Base-by-base conservation (phyloP, 2,888 invertebrate species). In the Hecatera dysodea region DNA sequence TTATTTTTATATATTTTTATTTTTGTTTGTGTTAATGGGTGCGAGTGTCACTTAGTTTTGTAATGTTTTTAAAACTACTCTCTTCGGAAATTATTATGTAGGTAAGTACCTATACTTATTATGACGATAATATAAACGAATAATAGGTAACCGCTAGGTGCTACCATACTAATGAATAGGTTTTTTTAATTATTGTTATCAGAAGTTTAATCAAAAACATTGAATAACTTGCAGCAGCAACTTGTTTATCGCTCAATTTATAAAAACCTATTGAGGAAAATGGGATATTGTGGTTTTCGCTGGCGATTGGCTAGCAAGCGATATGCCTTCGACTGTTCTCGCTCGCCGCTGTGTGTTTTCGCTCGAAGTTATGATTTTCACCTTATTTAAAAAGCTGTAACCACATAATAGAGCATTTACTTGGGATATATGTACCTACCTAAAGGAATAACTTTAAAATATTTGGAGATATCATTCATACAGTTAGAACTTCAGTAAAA, bases 251-350 rank as follows among this genome's bases (percentile, higher is more conserved):
- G 60, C 36, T 48, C 62, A 78, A 59, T 79, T 78, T 80, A 80
- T 74, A 69, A 75, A 63, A 82, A 55, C 59, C 75, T 78, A 75
- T 82, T 69, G 68, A 66, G 61, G 66, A 63, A 75, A 75, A 68
- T 75, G 55, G 68, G 66, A 66, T 72, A 71, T 82, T 69, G 82
- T 65, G 68, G 68, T 67, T 77, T 76, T 63, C 52, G 27, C 60
- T 56, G 19, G 68, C 71, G 64, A 81, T 71, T 80, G 70, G 68
- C 61, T 61, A 59, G 61, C 65, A 62, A 73, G 67, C 70, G 50
- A 59, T 56, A 53, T 29, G 12, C 64, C 56, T 57, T 39, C 36
- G 11, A 62, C n/a, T 52, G 36, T 75, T 46, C 19, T n/a, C n/a
- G n/a, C n/a, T n/a, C n/a, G n/a, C n/a, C n/a, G n/a, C n/a, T 50